Evolutionary conservation across 2,888 invertebrate species (phyloP).

Genomic region (Toxonevra muliebris): DNA sequence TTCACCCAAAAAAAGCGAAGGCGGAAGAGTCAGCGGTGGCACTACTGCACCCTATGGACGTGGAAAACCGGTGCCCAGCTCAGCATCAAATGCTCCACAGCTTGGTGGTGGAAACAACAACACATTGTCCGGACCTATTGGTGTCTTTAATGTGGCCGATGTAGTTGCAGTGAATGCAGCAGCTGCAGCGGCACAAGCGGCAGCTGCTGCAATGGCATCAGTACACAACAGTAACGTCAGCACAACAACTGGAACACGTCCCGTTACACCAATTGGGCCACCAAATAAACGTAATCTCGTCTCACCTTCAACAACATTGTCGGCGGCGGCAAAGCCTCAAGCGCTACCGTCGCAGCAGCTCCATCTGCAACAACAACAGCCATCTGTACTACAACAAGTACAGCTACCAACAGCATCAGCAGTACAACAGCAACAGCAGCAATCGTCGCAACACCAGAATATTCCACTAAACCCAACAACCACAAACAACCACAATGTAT

Average conservation of each 20-base stretch:
- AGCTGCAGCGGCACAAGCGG: conserved; percentile 50
- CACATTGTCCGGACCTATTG: conserved; percentile 61
- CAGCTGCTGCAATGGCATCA: conserved; percentile 30
- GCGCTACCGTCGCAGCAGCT: conserved; percentile 35
- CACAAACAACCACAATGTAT: conserved; percentile 38
- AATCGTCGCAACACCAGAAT: conserved; percentile 26
- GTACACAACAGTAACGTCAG: conserved; percentile 19
- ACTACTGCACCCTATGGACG: conserved; percentile 57
- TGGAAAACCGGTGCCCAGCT: conserved; percentile 53
- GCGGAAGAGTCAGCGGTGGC: conserved; percentile 50
- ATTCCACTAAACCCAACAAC: too few relatives aligned
- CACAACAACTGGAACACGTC: conserved; percentile 43
- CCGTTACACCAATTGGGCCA: conserved; percentile 63
- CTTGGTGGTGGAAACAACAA: conserved; percentile 52
- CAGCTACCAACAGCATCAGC: conserved; percentile 31
- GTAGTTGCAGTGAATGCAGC: conserved; percentile 59
- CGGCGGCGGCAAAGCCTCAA: conserved; percentile 34
- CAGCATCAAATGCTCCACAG: conserved; percentile 38
- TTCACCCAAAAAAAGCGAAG: conserved; percentile 54
- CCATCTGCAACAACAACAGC: conserved; percentile 34
- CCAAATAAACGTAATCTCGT: conserved; percentile 46
- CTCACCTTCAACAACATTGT: conserved; percentile 43
- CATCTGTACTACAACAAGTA: conserved; percentile 29
- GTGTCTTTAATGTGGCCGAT: conserved; percentile 62
- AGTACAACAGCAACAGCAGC: conserved; percentile 22